Percentiles rank a stretch among this genome's conserved stretches.
These are phyloP conservation scores for Polypedilum vanderplanki DNA, from an alignment of 1,140 invertebrate genomes.

Conservation along the genomic window DNA sequence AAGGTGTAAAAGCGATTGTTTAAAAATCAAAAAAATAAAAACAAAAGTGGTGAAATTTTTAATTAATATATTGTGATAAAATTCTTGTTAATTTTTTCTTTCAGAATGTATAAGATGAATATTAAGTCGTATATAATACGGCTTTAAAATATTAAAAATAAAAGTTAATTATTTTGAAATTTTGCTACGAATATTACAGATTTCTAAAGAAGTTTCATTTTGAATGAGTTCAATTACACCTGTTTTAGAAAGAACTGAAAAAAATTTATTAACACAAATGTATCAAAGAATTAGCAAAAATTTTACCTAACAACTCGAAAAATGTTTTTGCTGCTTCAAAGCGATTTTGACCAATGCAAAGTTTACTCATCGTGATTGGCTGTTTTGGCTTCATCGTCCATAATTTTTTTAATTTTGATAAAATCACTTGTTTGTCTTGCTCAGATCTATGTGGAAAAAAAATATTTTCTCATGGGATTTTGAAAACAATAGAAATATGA, in stretches of 20 bases:
- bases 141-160: too few species aligned
- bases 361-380: neutral
- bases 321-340: neutral
- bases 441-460: too few species aligned
- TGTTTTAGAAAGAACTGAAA: neutral
- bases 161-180: slow-evolving; percentile 1
- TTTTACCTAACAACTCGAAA: neutral
- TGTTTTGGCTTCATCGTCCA: neutral
- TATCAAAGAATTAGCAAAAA: neutral
- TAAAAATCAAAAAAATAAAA: too few species aligned
- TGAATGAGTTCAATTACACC: neutral
- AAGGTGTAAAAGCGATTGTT: too few species aligned
- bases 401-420: neutral
- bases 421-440: neutral
- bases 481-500: too few species aligned
- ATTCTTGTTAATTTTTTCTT: too few species aligned
- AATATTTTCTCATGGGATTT: too few species aligned
- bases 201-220: neutral
- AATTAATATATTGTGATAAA: too few species aligned
- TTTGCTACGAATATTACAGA: neutral
- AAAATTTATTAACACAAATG: slow-evolving; percentile 7
- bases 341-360: neutral
- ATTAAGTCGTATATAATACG: too few species aligned
- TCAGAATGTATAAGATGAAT: too few species aligned
- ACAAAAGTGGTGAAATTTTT: too few species aligned